Conservation (phyloP, 2,113 vertebrate species). For the Hemiprocne comata region DNA sequence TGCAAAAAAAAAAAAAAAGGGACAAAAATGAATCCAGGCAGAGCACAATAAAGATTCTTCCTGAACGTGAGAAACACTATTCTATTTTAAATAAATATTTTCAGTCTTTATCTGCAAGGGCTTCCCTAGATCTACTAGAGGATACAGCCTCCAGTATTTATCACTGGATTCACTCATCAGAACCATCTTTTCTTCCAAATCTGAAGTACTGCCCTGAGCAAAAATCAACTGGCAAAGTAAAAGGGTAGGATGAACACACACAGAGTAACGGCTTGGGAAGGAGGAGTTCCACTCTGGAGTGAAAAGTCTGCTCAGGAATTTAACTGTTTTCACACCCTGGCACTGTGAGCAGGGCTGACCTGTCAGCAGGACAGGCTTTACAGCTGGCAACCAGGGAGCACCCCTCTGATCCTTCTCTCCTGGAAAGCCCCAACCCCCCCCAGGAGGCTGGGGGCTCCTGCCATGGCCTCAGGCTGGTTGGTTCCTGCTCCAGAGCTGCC, state of each 20-base stretch:
- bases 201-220: slow-evolving; percentile 14
- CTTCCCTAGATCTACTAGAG: neutral
- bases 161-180: neutral
- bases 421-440: neutral
- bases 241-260: neutral
- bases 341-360: neutral
- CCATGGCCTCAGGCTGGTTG: neutral
- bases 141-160: neutral
- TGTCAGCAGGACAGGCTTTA: neutral
- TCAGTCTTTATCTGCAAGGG: slow-evolving; percentile 40
- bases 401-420: neutral
- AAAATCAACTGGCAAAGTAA: slow-evolving; percentile 11
- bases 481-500: too few relatives aligned
- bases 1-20: slow-evolving; percentile 40
- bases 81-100: slow-evolving; percentile 69
- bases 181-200: neutral
- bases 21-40: slow-evolving; percentile 56
- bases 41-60: slow-evolving; percentile 42
- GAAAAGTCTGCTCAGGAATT: neutral
- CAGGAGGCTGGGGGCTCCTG: neutral
- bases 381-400: neutral
- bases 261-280: neutral
- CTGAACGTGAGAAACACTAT: slow-evolving; percentile 48
- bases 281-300: neutral
- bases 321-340: neutral